Base-by-base conservation (phyloP, 2,797 vertebrate genomes). In the Austrolebias charrua region DNA sequence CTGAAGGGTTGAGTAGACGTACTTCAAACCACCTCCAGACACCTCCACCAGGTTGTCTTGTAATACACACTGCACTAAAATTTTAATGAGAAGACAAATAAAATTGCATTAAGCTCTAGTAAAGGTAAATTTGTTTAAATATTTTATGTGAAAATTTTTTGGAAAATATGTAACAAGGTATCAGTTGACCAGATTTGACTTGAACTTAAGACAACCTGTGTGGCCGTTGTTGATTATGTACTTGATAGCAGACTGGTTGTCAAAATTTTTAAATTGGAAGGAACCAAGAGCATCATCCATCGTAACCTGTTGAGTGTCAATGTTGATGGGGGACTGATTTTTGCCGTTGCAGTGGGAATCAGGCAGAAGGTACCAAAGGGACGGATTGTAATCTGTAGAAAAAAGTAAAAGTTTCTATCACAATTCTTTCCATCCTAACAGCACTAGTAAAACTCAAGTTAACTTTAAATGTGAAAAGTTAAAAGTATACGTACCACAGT, bases 271-370 rank as follows among this genome's bases (percentile, higher is more conserved):
- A 10, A 61, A 88, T 5, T 0, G 47, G 60, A 92, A 87, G 14
- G 43, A 6, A 1, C 4, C 14, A 0, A 90, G 85, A 0, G 1
- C 0, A 1, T 56, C 0, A 2, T 88, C 45, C 8, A 2, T 1
- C 50, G 18, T 6, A 0, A n/a, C 45, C 0, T 28, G 20, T 0
- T 48, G 1, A 0, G 55, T 63, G 3, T 72, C 28, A 1, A 90
- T 91, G 70, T 89, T 52, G 33, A 91, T n/a, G 2, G 89, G 90
- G 13, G 90, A 92, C 73, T 92, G 90, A 0, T 10, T 28, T 1
- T 66, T 0, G 0, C 71, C 75, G 0, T 1, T 69, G 10, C 88
- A 90, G 4, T 54, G 1, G 9, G 84, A 69, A 0, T 51, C 0
- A 5, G 66, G 55, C 38, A 92, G 52, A 1, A 29, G 7, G 18